Evolutionary conservation across 2,113 vertebrate species (phyloP).

Genomic region (Ciconia maguari): DNA sequence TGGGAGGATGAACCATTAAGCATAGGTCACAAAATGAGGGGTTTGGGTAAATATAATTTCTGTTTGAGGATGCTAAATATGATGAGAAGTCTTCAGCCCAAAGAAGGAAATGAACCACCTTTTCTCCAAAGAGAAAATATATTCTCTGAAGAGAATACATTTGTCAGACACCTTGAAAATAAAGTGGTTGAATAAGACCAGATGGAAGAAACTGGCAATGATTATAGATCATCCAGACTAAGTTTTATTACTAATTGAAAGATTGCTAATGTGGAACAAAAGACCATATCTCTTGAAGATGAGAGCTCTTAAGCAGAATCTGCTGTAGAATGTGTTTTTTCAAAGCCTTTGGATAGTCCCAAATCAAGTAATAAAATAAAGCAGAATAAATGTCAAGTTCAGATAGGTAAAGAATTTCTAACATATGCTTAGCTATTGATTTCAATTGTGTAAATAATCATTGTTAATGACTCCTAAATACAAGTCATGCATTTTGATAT

Average conservation of each 20-base stretch:
- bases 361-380: not conserved
- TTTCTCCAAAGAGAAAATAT: not conserved
- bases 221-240: not conserved
- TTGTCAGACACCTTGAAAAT: not conserved
- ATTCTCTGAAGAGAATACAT: not conserved
- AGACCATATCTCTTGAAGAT: not conserved
- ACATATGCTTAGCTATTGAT: not conserved
- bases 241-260: not conserved
- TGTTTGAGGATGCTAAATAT: constrained; percentile 48
- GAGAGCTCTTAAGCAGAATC: not conserved
- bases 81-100: not conserved
- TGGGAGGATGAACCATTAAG: not conserved
- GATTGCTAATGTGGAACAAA: not conserved
- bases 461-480: not conserved
- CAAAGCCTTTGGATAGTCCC: not conserved
- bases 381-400: not conserved
- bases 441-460: not conserved
- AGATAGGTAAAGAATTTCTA: not conserved
- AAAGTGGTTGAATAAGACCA: not conserved
- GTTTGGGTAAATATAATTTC: constrained; percentile 65
- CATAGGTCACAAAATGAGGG: not conserved
- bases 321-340: not conserved
- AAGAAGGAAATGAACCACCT: not conserved
- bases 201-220: not conserved
- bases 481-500: not conserved